Percentiles rank a stretch among this genome's conserved stretches.
phyloP scores from a whole-genome alignment of 2,888 invertebrate genomes.

The Minunthozetes semirufus region DNA sequence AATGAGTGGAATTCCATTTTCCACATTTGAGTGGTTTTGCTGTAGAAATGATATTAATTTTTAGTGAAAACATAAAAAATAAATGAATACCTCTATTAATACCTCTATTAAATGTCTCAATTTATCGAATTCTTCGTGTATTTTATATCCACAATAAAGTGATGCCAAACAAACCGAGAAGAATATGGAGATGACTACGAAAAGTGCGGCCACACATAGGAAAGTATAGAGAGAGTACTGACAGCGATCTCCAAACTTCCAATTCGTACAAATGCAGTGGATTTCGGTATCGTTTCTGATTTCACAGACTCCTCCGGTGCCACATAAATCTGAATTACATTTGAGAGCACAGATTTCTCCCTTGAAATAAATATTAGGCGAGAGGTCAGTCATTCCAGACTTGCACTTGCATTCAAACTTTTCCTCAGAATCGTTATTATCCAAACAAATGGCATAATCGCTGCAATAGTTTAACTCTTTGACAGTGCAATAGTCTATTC shows the following conservation, averaged over 20 bases:
- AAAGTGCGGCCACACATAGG: neutral
- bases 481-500: slow-evolving; percentile 22
- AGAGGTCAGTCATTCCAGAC: neutral
- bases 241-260: slow-evolving; percentile 24
- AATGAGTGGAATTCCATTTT: neutral
- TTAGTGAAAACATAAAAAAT: neutral
- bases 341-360: slow-evolving; percentile 27
- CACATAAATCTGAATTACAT: slow-evolving; percentile 14
- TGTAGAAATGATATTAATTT: neutral
- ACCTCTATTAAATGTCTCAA: neutral
- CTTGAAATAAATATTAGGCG: neutral
- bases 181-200: slow-evolving; percentile 9
- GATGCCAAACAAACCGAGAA: neutral
- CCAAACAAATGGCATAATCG: slow-evolving; percentile 3
- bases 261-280: slow-evolving; percentile 23
- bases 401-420: slow-evolving; percentile 26
- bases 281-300: neutral
- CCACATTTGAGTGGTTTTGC: neutral
- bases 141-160: slow-evolving; percentile 11
- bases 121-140: neutral
- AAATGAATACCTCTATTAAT: neutral
- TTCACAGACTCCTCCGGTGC: slow-evolving; percentile 16
- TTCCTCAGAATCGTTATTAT: neutral
- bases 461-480: slow-evolving; percentile 25
- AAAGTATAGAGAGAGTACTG: slow-evolving; percentile 2